Percentiles rank a stretch among this genome's conserved stretches.
These are phyloP conservation scores for Dendrophyllia cribrosa DNA, from an alignment of 64 coral and sea anemone species.

Conservation along the genomic window DNA sequence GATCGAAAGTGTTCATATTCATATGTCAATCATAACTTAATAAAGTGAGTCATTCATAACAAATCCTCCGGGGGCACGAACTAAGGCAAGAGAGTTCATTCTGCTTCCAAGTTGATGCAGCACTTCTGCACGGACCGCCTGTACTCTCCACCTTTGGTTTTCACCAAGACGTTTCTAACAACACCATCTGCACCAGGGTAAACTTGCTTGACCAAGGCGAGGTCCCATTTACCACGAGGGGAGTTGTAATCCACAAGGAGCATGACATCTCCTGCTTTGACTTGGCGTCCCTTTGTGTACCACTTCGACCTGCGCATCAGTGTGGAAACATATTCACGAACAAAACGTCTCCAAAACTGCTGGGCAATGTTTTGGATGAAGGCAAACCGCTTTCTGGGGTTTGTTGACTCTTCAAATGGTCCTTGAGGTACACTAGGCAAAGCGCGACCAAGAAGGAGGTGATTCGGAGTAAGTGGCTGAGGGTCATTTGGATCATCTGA, in stretches of 20 bases:
- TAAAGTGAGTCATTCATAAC: too few species aligned
- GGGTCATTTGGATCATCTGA: constrained; percentile 9
- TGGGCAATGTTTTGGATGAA: background rate
- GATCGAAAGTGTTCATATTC: background rate
- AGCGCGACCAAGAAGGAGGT: background rate
- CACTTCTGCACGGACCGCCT: background rate
- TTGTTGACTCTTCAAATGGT: background rate
- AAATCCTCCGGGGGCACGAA: too few species aligned
- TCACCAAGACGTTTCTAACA: background rate
- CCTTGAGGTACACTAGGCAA: background rate
- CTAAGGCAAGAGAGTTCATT: background rate
- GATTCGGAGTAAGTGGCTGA: background rate
- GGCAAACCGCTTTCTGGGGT: background rate
- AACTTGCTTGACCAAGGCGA: background rate
- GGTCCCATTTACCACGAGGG: background rate
- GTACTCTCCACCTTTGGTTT: background rate
- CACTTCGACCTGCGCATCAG: background rate
- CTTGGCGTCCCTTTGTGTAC: background rate
- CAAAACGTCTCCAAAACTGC: constrained; percentile 16
- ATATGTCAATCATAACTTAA: background rate
- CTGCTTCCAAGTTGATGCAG: background rate
- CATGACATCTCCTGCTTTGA: background rate
- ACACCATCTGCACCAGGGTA: background rate
- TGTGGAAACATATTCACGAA: background rate
- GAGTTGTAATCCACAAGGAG: background rate